These are phyloP conservation scores for Intellagama lesueurii DNA, from an alignment of 2,797 vertebrate species.

Conservation along the genomic window DNA sequence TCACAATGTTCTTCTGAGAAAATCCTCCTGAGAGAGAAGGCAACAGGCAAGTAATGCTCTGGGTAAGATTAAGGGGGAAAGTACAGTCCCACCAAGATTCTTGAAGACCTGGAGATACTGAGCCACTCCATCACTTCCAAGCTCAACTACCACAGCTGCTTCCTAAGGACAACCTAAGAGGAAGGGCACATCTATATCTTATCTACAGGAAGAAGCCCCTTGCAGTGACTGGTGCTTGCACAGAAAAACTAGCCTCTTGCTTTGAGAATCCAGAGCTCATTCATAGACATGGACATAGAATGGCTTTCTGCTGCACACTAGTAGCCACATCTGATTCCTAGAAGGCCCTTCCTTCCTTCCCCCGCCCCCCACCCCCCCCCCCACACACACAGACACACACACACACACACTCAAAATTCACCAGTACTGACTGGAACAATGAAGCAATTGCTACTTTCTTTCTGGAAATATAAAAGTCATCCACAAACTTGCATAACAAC, in stretches of 20 bases:
- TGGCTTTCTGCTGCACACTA: not conserved
- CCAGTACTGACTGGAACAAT: too few relatives aligned
- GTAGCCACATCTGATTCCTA: not conserved
- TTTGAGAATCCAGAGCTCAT: not conserved
- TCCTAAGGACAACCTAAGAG: not conserved
- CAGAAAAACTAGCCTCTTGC: not conserved
- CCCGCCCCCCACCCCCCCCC: not conserved
- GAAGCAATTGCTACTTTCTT: too few relatives aligned
- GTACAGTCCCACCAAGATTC: not conserved
- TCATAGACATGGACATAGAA: not conserved
- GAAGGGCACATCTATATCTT: not conserved
- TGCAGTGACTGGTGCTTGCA: not conserved
- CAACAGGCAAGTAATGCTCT: not conserved
- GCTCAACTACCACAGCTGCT: not conserved
- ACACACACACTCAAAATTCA: too few relatives aligned
- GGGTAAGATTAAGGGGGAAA: not conserved
- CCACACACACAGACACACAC: too few relatives aligned
- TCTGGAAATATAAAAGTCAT: too few relatives aligned
- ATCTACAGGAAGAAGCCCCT: not conserved
- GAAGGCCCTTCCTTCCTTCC: not conserved
- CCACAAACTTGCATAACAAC: too few relatives aligned
- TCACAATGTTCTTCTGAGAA: not conserved
- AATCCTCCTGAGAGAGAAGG: not conserved
- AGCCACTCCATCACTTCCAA: not conserved
- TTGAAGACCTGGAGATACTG: not conserved